A percentile compares a stretch with the other conserved stretches of the same genome.
Conservation (phyloP, 1,140 invertebrate species). For the Chironomus tepperi region DNA sequence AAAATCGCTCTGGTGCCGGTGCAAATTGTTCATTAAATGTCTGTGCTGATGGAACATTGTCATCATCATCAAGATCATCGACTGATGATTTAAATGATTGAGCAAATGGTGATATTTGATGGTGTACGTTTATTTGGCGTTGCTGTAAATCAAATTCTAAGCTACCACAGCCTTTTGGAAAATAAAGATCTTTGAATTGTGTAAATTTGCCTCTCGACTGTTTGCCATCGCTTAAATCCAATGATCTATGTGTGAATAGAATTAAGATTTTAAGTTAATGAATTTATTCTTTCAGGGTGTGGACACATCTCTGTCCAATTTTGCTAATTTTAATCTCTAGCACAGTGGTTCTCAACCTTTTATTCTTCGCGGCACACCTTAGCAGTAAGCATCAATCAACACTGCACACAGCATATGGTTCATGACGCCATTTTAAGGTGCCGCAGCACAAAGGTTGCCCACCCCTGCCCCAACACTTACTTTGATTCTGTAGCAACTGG, state of each 20-base stretch:
- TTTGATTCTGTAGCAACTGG: constrained; percentile 33
- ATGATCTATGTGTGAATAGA: constrained; percentile 10
- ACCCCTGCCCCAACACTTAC: not conserved
- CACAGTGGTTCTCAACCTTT: too few relatives aligned
- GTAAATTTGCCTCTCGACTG: constrained; percentile 15
- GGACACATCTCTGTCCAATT: not conserved
- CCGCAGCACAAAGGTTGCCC: too few relatives aligned
- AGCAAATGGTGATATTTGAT: not conserved
- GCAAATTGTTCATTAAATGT: constrained; percentile 1
- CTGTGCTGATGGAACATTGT: constrained; percentile 12
- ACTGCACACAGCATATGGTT: too few relatives aligned
- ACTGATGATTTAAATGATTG: not conserved
- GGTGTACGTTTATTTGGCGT: not conserved
- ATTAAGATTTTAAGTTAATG: not conserved
- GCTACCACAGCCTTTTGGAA: constrained; percentile 51
- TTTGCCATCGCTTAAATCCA: not conserved
- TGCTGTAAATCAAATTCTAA: constrained; percentile 34
- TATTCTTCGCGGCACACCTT: too few relatives aligned
- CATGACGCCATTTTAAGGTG: too few relatives aligned
- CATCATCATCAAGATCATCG: not conserved
- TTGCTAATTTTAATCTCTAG: too few relatives aligned
- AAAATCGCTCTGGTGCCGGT: not conserved
- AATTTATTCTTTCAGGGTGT: not conserved
- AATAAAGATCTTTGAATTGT: constrained; percentile 50
- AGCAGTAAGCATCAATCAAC: too few relatives aligned